phyloP scores from a whole-genome alignment of 2,797 vertebrate genomes.

The Balearica regulorum region DNA sequence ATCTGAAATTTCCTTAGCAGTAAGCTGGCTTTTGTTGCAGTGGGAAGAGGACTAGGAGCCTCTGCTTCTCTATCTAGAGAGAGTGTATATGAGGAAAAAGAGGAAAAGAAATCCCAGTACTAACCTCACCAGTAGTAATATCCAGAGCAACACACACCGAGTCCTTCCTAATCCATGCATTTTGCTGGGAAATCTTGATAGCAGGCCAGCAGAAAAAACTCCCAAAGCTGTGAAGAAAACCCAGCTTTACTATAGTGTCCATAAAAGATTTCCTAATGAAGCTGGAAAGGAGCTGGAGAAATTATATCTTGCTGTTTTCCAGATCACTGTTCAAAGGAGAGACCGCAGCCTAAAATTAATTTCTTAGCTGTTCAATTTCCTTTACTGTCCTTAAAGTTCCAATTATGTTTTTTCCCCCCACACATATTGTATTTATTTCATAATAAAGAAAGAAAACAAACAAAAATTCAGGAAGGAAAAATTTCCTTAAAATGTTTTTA shows the following conservation, averaged over 20 bases:
- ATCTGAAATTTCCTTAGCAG: neutral
- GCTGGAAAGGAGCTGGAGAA: neutral
- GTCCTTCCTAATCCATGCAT: neutral
- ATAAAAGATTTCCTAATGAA: neutral
- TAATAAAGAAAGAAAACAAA: neutral
- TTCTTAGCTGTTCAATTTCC: neutral
- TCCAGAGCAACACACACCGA: fast-evolving
- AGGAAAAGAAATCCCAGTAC: neutral
- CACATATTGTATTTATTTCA: neutral
- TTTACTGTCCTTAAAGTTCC: neutral
- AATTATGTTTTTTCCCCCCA: neutral
- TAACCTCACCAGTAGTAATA: neutral
- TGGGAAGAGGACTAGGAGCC: neutral
- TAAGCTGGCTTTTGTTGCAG: neutral
- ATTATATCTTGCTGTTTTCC: neutral
- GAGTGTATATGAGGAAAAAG: neutral
- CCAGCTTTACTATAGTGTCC: neutral
- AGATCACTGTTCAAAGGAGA: neutral
- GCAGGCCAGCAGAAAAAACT: neutral
- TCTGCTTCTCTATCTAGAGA: neutral
- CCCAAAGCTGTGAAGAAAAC: neutral
- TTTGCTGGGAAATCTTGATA: neutral
- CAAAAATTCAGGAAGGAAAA: neutral
- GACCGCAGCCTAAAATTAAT: neutral
- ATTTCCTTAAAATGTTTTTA: neutral